These are phyloP conservation scores for Zosterops borbonicus DNA, from an alignment of 2,113 vertebrate species.

Conservation along the genomic window DNA sequence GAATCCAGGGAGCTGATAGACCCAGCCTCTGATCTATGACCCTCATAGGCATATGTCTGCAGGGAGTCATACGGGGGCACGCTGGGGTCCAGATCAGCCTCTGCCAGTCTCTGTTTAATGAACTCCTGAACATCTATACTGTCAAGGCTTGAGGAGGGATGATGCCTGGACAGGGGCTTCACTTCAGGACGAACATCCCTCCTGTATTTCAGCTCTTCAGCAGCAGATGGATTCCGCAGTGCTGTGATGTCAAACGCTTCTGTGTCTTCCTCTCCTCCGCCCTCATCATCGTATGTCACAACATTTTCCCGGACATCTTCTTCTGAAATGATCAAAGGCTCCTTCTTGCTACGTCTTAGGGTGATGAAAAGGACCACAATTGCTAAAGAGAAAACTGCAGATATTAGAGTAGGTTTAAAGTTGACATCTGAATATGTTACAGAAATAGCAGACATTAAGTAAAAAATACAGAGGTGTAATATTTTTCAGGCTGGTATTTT, in stretches of 20 bases:
- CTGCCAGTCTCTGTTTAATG: slow-evolving; percentile 88
- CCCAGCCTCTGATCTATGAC: slow-evolving; percentile 88
- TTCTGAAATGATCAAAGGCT: slow-evolving; percentile 92
- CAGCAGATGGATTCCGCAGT: slow-evolving; percentile 88
- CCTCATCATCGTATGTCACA: slow-evolving; percentile 96
- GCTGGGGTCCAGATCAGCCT: slow-evolving; percentile 88
- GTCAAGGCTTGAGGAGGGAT: slow-evolving; percentile 75
- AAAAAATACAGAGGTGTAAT: not conserved
- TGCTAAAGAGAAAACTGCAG: slow-evolving; percentile 75
- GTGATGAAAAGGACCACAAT: slow-evolving; percentile 96
- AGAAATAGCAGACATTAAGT: not conserved
- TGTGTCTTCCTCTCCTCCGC: slow-evolving; percentile 94
- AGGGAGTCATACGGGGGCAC: slow-evolving; percentile 96
- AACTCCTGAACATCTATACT: slow-evolving; percentile 88
- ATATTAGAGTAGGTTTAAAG: slow-evolving; percentile 56
- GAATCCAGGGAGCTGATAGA: slow-evolving; percentile 95
- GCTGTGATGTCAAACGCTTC: slow-evolving; percentile 97
- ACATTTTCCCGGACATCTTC: slow-evolving; percentile 96
- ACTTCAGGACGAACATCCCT: slow-evolving; percentile 88
- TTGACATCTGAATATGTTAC: not conserved
- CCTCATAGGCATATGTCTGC: slow-evolving; percentile 96
- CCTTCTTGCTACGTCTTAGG: slow-evolving; percentile 90
- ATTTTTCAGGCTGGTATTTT: not conserved
- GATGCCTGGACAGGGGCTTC: slow-evolving; percentile 65
- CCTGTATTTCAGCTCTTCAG: slow-evolving; percentile 90